Evolutionary conservation across 1,140 invertebrate genomes (phyloP).

Genomic region (Lineus longissimus): DNA sequence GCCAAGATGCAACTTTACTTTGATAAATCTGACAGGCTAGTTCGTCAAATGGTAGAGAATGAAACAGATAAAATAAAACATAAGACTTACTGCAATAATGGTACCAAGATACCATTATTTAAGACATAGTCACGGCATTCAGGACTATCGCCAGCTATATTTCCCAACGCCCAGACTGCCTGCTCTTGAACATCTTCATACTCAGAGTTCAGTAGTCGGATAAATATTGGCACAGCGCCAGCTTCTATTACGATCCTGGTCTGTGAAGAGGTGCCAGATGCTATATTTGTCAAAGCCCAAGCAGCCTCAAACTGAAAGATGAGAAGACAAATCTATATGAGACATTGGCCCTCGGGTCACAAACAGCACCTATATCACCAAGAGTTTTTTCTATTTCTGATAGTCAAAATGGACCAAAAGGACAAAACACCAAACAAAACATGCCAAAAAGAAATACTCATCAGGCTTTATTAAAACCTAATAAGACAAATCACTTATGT

Average conservation of each 20-base stretch:
- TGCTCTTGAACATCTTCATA: constrained; percentile 94
- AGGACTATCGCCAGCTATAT: constrained; percentile 94
- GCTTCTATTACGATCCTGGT: constrained; percentile 90
- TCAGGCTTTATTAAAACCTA: too few species aligned
- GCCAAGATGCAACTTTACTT: too few species aligned
- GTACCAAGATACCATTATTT: constrained; percentile 76
- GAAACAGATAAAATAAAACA: too few species aligned
- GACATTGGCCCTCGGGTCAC: too few species aligned
- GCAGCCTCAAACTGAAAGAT: constrained; percentile 88
- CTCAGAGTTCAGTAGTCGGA: constrained; percentile 72
- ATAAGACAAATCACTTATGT: too few species aligned
- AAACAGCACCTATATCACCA: neutral
- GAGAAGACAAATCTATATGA: constrained; percentile 18
- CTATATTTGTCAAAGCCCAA: constrained; percentile 97
- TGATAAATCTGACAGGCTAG: too few species aligned
- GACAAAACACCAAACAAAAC: too few species aligned
- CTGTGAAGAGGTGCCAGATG: constrained; percentile 91
- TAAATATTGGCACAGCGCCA: constrained; percentile 89
- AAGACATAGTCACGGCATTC: constrained; percentile 88
- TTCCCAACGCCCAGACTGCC: constrained; percentile 93
- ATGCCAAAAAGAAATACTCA: too few species aligned
- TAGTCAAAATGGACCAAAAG: too few species aligned
- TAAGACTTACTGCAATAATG: constrained; percentile 78
- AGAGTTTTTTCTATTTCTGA: too few species aligned
- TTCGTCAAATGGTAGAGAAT: too few species aligned